Percentiles rank a stretch among this genome's conserved stretches.
phyloP scores from a whole-genome alignment of 2,888 invertebrate species.

The Mesodorylaimus sp. region DNA sequence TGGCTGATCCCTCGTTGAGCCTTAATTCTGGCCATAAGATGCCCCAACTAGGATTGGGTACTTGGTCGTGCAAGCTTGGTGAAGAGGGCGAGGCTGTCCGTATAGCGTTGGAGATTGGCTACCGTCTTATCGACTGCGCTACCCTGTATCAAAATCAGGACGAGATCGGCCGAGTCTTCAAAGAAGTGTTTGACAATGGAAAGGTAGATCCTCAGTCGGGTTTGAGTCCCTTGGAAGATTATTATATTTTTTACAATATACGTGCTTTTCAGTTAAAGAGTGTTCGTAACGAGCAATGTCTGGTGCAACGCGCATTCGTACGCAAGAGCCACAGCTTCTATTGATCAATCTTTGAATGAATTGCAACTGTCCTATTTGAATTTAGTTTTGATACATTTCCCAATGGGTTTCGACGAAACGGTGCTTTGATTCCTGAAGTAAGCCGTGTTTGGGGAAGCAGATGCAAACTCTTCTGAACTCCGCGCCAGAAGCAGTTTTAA shows the following conservation, averaged over 20 bases:
- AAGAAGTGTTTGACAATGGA: conserved; percentile 28
- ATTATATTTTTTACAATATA: too few relatives aligned
- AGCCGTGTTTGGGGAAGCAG: too few relatives aligned
- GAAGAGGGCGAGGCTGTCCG: conserved; percentile 17
- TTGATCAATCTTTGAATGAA: conserved; percentile 14
- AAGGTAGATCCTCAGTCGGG: too few relatives aligned
- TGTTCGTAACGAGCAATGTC: too few relatives aligned
- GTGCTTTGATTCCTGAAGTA: conserved; percentile 41
- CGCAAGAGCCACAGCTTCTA: too few relatives aligned
- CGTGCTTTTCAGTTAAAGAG: too few relatives aligned
- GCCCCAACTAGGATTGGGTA: conserved; percentile 25
- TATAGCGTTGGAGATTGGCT: conserved; percentile 26
- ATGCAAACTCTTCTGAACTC: too few relatives aligned
- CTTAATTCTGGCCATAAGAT: conserved; percentile 14
- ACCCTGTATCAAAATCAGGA: conserved; percentile 32
- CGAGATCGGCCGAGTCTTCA: conserved; percentile 32
- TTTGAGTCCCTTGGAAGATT: too few relatives aligned
- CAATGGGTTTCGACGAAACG: conserved; percentile 12
- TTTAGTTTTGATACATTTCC: conserved; percentile 27
- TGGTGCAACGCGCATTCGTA: too few relatives aligned
- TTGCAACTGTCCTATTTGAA: conserved; percentile 22
- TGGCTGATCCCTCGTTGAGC: too few relatives aligned
- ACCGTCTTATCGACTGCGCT: conserved; percentile 35
- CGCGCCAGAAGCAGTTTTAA: too few relatives aligned
- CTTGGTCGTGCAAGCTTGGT: conserved; percentile 24